Conservation (phyloP, 2,797 vertebrate species). For the Paramormyrops hopkinsi region DNA sequence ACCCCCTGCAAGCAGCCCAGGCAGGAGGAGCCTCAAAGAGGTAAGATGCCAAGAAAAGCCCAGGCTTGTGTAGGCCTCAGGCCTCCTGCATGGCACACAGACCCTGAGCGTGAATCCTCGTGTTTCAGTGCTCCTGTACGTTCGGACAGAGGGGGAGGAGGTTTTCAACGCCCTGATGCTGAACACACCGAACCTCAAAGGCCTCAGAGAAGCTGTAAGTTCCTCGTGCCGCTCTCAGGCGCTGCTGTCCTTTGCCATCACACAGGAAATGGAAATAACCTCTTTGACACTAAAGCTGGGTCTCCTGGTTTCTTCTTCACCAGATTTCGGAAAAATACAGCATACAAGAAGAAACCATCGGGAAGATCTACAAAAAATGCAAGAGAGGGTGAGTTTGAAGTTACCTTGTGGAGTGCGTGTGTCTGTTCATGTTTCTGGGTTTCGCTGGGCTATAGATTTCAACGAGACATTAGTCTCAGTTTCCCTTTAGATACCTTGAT, state of each 20-base stretch:
- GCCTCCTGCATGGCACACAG: background rate
- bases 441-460: background rate
- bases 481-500: background rate
- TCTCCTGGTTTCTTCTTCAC: conserved; percentile 37
- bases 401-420: background rate
- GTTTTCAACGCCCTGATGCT: conserved; percentile 96
- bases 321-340: conserved; percentile 98
- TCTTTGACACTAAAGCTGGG: background rate
- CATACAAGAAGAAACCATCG: conserved; percentile 83
- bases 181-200: conserved; percentile 80
- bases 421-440: background rate
- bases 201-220: conserved; percentile 85
- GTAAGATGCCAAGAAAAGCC: conserved; percentile 51
- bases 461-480: background rate
- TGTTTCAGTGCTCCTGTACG: conserved; percentile 79
- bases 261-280: background rate
- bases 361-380: conserved; percentile 98
- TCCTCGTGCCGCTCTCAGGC: background rate
- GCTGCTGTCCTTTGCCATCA: conserved; percentile 1
- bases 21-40: conserved; percentile 80
- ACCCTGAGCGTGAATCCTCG: background rate
- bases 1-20: conserved; percentile 69
- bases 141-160: conserved; percentile 78
- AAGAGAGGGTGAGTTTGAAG: conserved; percentile 83
- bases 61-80: background rate